Evolutionary conservation across 2,797 vertebrate species (phyloP).

Genomic region (Zalophus californianus): DNA sequence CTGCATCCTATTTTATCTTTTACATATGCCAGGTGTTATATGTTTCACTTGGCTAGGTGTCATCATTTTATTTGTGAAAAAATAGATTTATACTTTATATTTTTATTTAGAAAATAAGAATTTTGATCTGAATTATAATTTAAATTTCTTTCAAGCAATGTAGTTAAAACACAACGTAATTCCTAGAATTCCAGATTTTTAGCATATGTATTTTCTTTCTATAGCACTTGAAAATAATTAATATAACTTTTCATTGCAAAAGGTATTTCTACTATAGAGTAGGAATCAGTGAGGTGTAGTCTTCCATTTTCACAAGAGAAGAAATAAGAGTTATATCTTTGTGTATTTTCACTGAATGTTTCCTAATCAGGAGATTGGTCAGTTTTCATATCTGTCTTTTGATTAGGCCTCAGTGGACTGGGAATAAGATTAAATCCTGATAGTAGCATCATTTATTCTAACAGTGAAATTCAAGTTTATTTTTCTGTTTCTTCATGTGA

Average conservation of each 20-base stretch:
- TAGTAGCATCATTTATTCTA: neutral
- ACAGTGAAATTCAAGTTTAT: conserved; percentile 11
- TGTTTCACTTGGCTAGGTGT: conserved; percentile 46
- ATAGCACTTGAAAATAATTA: conserved; percentile 17
- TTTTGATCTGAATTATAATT: conserved; percentile 1
- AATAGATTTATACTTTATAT: conserved; percentile 18
- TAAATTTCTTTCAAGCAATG: neutral
- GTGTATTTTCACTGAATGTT: conserved; percentile 4
- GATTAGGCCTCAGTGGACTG: neutral
- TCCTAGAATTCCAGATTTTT: neutral
- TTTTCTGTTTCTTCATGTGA: conserved; percentile 42
- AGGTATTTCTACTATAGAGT: neutral
- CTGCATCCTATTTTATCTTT: conserved; percentile 41
- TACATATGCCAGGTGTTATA: conserved; percentile 21
- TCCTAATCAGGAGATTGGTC: neutral
- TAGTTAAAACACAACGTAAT: conserved; percentile 4
- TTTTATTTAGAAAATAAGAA: conserved; percentile 43
- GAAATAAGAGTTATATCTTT: neutral
- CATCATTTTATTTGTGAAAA: conserved; percentile 56
- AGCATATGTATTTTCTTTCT: neutral
- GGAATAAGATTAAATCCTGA: neutral
- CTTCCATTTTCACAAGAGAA: neutral
- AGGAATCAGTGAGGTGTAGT: neutral
- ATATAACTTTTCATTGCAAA: neutral
- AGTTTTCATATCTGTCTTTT: conserved; percentile 21